phyloP scores from a whole-genome alignment of 2,888 invertebrate species.

The Bhutanitis thaidina region DNA sequence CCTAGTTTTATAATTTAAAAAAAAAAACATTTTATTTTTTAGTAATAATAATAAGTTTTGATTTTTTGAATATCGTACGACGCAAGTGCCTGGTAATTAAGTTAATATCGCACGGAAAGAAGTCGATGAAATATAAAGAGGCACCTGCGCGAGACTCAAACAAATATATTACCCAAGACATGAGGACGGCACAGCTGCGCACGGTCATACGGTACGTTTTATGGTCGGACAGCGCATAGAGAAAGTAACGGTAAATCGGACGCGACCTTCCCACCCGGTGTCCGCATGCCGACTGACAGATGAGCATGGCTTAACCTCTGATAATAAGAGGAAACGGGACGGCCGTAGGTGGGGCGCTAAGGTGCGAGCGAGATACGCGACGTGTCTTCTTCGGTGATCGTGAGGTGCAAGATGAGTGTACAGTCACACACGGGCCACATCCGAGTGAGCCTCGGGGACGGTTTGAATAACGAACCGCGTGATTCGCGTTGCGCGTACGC shows the following conservation, averaged over 20 bases:
- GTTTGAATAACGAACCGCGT: slow-evolving; percentile 63
- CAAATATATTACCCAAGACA: slow-evolving; percentile 56
- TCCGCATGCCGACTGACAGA: slow-evolving; percentile 74
- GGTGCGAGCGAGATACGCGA: slow-evolving; percentile 49
- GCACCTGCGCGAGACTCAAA: slow-evolving; percentile 48
- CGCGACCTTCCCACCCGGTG: slow-evolving; percentile 68
- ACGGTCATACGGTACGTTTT: slow-evolving; percentile 59
- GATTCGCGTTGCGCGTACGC: slow-evolving; percentile 66
- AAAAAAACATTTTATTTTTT: slow-evolving; percentile 20
- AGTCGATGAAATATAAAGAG: slow-evolving; percentile 39
- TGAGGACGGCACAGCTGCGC: slow-evolving; percentile 52
- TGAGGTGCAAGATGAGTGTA: slow-evolving; percentile 77
- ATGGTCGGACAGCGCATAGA: slow-evolving; percentile 52
- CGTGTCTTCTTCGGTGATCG: slow-evolving; percentile 78
- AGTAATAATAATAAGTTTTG: slow-evolving; percentile 2
- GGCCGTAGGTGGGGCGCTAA: slow-evolving; percentile 32
- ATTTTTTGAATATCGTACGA: background rate
- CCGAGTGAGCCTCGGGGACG: slow-evolving; percentile 70
- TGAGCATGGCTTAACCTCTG: slow-evolving; percentile 75
- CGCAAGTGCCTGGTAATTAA: slow-evolving; percentile 19
- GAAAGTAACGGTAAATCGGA: slow-evolving; percentile 63
- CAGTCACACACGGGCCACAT: slow-evolving; percentile 78
- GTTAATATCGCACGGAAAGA: slow-evolving; percentile 24
- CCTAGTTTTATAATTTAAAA: slow-evolving; percentile 42
- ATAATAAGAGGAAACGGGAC: slow-evolving; percentile 71